Evolutionary conservation across 1,140 invertebrate species (phyloP).

Genomic region (Paraescarpia echinospica): DNA sequence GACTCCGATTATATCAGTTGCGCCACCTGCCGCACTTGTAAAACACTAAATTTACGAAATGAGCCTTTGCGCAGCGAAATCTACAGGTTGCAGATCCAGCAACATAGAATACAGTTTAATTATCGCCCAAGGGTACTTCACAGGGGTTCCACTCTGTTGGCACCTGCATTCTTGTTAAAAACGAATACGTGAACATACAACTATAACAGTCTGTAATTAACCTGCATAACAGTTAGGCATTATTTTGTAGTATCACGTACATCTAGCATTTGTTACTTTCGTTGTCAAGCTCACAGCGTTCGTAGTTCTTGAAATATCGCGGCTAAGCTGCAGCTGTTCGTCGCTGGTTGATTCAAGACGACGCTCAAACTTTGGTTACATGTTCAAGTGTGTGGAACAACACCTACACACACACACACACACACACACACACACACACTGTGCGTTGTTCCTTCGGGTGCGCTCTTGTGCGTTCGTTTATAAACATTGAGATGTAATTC

Average conservation of each 20-base stretch:
- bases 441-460: no score
- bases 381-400: no score
- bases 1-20: no score
- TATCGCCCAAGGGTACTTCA: neutral
- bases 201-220: neutral
- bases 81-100: no score
- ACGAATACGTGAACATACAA: neutral
- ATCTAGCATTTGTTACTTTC: neutral
- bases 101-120: no score
- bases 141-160: neutral
- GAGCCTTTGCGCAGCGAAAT: no score
- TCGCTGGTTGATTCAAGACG: neutral
- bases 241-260: neutral
- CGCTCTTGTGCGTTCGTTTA: no score
- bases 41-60: no score
- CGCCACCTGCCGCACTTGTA: no score
- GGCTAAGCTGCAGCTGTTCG: neutral
- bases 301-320: neutral
- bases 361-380: neutral
- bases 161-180: neutral
- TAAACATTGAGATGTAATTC: no score
- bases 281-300: neutral
- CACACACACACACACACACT: no score
- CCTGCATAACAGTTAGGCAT: neutral
- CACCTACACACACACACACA: no score